These are phyloP conservation scores for Orchestes rusci DNA, from an alignment of 2,888 invertebrate genomes.

Conservation along the genomic window DNA sequence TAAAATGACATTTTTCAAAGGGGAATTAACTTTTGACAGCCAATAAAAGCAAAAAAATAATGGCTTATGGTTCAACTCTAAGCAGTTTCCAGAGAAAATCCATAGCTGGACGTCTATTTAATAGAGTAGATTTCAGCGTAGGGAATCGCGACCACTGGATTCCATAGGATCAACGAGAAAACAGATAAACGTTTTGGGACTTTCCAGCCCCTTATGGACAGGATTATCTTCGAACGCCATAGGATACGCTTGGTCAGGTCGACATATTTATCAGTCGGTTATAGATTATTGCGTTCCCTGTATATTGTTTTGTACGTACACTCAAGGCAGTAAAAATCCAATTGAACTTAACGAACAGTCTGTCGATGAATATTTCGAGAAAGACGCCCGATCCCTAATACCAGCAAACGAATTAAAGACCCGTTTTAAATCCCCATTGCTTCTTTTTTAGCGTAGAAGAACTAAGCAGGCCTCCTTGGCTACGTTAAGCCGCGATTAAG, in stretches of 20 bases:
- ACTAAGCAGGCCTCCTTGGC: constrained; percentile 30
- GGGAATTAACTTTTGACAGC: constrained; percentile 5
- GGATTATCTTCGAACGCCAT: constrained; percentile 30
- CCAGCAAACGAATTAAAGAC: constrained; percentile 19
- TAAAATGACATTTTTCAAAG: constrained; percentile 7
- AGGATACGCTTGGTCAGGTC: constrained; percentile 11
- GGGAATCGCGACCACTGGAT: constrained; percentile 31
- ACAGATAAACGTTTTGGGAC: constrained; percentile 38
- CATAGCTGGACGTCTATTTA: constrained; percentile 11
- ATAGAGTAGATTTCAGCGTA: constrained; percentile 11
- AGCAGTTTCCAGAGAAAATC: constrained; percentile 16
- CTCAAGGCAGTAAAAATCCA: too few relatives aligned
- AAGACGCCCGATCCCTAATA: constrained; percentile 10
- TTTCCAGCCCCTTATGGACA: constrained; percentile 34
- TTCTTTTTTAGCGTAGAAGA: constrained; percentile 14
- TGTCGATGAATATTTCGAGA: too few relatives aligned
- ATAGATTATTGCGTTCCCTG: too few relatives aligned
- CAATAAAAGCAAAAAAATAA: constrained; percentile 13
- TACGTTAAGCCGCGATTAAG: constrained; percentile 35
- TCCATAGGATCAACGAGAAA: constrained; percentile 39
- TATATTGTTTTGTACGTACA: too few relatives aligned
- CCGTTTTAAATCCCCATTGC: constrained; percentile 12
- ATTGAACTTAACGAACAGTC: too few relatives aligned
- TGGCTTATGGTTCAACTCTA: constrained; percentile 13
- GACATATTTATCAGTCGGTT: constrained; percentile 15